Percentiles rank a stretch among this genome's conserved stretches.
Conservation (phyloP, 1,140 invertebrate species). For the Drosophila kohkoa region DNA sequence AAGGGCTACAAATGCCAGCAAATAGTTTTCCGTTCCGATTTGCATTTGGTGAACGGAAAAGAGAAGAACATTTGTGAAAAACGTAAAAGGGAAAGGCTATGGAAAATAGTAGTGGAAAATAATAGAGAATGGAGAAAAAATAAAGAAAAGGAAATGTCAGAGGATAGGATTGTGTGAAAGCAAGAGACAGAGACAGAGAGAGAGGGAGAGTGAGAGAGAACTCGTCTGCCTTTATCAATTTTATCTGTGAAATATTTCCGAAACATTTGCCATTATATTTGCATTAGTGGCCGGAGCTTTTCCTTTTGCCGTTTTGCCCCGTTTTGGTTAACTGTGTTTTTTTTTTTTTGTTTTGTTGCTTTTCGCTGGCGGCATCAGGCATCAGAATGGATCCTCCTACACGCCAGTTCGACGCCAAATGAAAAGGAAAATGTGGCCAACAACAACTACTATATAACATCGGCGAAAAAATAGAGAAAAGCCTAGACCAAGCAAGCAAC, state of each 20-base stretch:
- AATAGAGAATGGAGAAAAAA: no score
- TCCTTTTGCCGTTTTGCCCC: slow-evolving; percentile 45
- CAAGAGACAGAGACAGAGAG: not conserved
- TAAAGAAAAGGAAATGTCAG: not conserved
- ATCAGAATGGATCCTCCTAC: slow-evolving; percentile 26
- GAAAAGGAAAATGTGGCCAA: slow-evolving; percentile 57
- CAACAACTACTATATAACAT: not conserved
- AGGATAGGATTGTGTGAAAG: no score
- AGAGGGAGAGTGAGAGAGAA: not conserved
- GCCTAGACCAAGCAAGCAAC: slow-evolving; percentile 37
- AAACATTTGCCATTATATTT: slow-evolving; percentile 83
- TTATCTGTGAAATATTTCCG: slow-evolving; percentile 82
- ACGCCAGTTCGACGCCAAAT: slow-evolving; percentile 70
- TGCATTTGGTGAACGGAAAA: slow-evolving; percentile 22
- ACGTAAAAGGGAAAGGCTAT: slow-evolving; percentile 7
- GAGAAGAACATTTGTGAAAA: slow-evolving; percentile 25
- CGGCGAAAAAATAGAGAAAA: slow-evolving; percentile 11
- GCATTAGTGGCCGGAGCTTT: slow-evolving; percentile 75
- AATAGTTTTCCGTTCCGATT: slow-evolving; percentile 73
- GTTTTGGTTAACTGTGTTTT: slow-evolving; percentile 38
- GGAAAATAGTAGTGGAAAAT: not conserved
- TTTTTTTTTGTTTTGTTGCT: not conserved
- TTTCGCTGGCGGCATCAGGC: slow-evolving; percentile 19
- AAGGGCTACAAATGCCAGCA: slow-evolving; percentile 39
- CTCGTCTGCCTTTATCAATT: slow-evolving; percentile 70